Percentiles rank a stretch among this genome's conserved stretches.
phyloP scores from a whole-genome alignment of 2,113 vertebrate species.

The Sminthopsis crassicaudata region DNA sequence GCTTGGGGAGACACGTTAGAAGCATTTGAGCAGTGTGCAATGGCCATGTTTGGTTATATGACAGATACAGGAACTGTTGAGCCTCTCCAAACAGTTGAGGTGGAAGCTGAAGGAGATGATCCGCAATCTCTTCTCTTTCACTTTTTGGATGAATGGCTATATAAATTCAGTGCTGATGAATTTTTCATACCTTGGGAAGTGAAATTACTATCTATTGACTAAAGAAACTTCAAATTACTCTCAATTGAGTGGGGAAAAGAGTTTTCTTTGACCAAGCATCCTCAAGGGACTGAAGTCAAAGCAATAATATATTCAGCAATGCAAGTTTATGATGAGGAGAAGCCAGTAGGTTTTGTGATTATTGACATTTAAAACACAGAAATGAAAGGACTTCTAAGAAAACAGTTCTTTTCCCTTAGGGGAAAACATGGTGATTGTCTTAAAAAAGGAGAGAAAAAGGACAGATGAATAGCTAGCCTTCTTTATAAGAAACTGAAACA shows the following conservation, averaged over 20 bases:
- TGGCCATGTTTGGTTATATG: conserved; percentile 99
- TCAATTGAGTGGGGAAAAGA: no score
- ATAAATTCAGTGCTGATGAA: conserved; percentile 94
- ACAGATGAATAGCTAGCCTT: neutral
- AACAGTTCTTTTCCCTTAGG: conserved; percentile 30
- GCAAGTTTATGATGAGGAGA: conserved; percentile 93
- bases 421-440: conserved; percentile 31
- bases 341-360: conserved; percentile 95
- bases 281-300: conserved; percentile 99
- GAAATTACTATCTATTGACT: no score
- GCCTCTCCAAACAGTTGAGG: conserved; percentile 90
- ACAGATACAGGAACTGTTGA: conserved; percentile 96
- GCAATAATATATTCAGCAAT: conserved; percentile 99
- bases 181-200: conserved; percentile 97
- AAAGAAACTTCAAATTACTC: no score
- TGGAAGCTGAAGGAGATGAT: conserved; percentile 93
- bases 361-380: conserved; percentile 92
- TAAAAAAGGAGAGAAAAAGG: neutral
- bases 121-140: conserved; percentile 96
- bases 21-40: conserved; percentile 96
- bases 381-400: neutral
- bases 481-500: conserved; percentile 40
- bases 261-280: no score
- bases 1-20: conserved; percentile 95
- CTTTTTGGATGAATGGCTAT: conserved; percentile 97